Percentiles rank a stretch among this genome's conserved stretches.
These are phyloP conservation scores for Andrena bucephala DNA, from an alignment of 2,888 invertebrate species.

Conservation along the genomic window DNA sequence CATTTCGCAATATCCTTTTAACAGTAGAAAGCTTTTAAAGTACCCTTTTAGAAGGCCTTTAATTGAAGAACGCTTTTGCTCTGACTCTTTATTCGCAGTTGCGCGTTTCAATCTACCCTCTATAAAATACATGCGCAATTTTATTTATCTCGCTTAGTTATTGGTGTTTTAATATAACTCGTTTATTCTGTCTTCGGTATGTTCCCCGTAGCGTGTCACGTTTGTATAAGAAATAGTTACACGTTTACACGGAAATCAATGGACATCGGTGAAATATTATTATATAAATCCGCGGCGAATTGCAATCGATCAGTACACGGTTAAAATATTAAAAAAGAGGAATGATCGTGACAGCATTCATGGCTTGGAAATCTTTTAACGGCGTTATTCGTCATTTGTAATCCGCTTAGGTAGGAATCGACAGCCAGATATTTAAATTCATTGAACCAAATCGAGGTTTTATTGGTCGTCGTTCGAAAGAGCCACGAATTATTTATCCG, in stretches of 20 bases:
- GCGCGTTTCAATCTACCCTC: slow-evolving; percentile 36
- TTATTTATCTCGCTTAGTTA: slow-evolving; percentile 47
- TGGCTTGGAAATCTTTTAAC: slow-evolving; percentile 14
- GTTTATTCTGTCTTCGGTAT: slow-evolving; percentile 24
- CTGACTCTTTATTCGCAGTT: slow-evolving; percentile 45
- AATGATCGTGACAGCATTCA: slow-evolving; percentile 6
- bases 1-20: slow-evolving; percentile 19
- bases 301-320: not conserved
- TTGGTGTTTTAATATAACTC: slow-evolving; percentile 44
- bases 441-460: slow-evolving; percentile 6
- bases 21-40: slow-evolving; percentile 28
- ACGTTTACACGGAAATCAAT: slow-evolving; percentile 3
- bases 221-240: not conserved
- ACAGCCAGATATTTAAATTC: slow-evolving; percentile 27
- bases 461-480: slow-evolving; percentile 1
- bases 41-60: slow-evolving; percentile 14
- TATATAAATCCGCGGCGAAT: not conserved
- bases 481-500: slow-evolving; percentile 1
- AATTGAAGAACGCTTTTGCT: slow-evolving; percentile 30
- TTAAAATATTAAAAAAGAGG: not conserved
- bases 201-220: slow-evolving; percentile 7
- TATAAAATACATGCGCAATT: slow-evolving; percentile 34
- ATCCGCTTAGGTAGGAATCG: slow-evolving; percentile 19
- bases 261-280: slow-evolving; percentile 12
- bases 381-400: slow-evolving; percentile 15